phyloP scores from a whole-genome alignment of 2,797 vertebrate species.

The Atherinosoma microstoma region DNA sequence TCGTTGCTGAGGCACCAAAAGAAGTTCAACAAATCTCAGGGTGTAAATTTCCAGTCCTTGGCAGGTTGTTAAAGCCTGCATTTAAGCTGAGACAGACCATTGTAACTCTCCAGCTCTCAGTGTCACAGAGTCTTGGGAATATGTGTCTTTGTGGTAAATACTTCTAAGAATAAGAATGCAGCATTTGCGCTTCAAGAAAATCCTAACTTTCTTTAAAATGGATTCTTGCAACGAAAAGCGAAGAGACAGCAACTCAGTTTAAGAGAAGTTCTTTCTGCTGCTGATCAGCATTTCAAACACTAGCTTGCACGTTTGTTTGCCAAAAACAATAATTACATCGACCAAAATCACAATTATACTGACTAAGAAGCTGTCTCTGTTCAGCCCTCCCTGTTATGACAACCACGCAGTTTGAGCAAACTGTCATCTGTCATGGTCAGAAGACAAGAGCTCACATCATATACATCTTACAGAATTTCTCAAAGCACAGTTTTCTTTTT shows the following conservation, averaged over 20 bases:
- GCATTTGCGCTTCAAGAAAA: neutral
- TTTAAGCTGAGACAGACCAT: neutral
- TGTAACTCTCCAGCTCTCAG: neutral
- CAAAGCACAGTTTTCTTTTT: neutral
- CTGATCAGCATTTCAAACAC: slow-evolving; percentile 62
- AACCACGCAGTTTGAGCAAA: slow-evolving; percentile 52
- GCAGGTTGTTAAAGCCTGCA: slow-evolving; percentile 17
- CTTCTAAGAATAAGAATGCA: neutral
- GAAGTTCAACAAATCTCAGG: slow-evolving; percentile 23
- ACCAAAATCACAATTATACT: slow-evolving; percentile 78
- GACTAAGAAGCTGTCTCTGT: slow-evolving; percentile 50
- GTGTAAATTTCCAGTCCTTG: slow-evolving; percentile 30
- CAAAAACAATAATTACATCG: slow-evolving; percentile 78
- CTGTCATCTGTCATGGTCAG: slow-evolving; percentile 50
- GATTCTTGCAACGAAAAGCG: neutral
- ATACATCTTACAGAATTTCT: neutral
- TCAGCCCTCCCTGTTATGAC: slow-evolving; percentile 57
- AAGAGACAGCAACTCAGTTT: neutral
- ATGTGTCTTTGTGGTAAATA: slow-evolving; percentile 2
- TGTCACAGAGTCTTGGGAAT: neutral
- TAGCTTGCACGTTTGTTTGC: slow-evolving; percentile 50
- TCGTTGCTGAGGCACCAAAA: slow-evolving; percentile 4
- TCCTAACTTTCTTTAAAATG: neutral
- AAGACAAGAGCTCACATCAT: neutral
- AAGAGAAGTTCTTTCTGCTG: slow-evolving; percentile 1